Conservation (phyloP, 2,113 vertebrate genomes). For the Aplodontia rufa region DNA sequence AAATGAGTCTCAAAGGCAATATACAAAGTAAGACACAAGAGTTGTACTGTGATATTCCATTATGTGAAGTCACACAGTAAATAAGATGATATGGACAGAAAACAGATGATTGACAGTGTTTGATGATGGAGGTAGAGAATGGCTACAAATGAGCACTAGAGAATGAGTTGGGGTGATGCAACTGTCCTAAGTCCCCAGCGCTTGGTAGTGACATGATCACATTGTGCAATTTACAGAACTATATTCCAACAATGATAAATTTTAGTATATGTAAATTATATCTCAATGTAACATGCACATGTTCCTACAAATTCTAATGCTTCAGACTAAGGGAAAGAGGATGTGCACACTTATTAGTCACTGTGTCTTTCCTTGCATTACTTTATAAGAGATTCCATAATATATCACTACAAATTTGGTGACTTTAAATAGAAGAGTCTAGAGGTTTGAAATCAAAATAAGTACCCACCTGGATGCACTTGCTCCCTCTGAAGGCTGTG, state of each 20-base stretch:
- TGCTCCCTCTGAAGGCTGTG: neutral
- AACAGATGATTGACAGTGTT: neutral
- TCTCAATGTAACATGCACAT: neutral
- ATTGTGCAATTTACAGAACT: neutral
- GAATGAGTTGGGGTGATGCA: neutral
- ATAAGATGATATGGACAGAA: neutral
- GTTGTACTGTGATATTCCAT: neutral
- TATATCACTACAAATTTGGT: neutral
- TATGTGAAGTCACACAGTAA: neutral
- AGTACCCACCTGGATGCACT: rapidly evolving
- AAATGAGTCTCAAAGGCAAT: neutral
- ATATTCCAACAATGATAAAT: neutral
- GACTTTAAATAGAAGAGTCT: neutral
- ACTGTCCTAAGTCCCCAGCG: neutral
- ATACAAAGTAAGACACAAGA: neutral
- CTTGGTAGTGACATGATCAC: neutral
- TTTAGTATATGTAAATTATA: neutral
- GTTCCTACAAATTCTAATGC: neutral
- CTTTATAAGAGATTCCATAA: neutral
- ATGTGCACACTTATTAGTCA: neutral
- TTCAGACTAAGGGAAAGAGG: neutral
- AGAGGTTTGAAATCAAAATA: neutral
- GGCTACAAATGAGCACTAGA: neutral
- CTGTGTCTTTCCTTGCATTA: neutral
- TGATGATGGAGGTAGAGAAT: neutral